Base-by-base conservation (phyloP, 2,888 invertebrate genomes). In the Rhamnusium bicolor region DNA sequence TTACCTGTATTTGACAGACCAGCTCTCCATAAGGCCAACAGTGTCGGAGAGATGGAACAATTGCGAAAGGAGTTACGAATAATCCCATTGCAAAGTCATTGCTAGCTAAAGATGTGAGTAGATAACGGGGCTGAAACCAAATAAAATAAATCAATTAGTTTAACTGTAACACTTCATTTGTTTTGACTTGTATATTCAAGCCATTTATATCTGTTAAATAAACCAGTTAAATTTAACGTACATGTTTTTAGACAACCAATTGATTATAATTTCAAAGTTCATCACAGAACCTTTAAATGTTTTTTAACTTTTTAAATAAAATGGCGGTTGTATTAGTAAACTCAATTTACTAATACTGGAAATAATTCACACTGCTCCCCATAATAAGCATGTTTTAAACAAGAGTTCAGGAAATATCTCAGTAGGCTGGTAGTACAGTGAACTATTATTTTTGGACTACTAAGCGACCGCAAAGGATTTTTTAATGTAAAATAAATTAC, bases 11-110 rank as follows among this genome's bases (percentile, higher is more conserved):
- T 89, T 96, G 96, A 88, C 96, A 96, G 87, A 95, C 93, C 84
- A 95, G 93, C 89, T 96, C 95, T 69, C 96, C 95, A 89, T 95
- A 96, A 40, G 96, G 96, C 96, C 96, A 96, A 87, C 96, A 96
- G 87, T 94, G 94, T 85, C 95, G 93, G 78, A 96, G 90, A 47
- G 96, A 94, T 21, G 96, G 95, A 81, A 96, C 90, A 76, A 96
- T 91, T 72, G 95, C 95, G 84, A 96, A 95, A 24, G 96, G 96
- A 65, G 95, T 95, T 84, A 96, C 95, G 84, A 96, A 90, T 81
- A 96, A 91, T 56, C 96, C 96, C 86, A 95, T 95, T 83, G 96
- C 95, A 78, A 96, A 91, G 88, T 96, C 96, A 90, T 96, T 96
- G 83, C 95, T 91, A 32, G 96, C 96, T 86, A 96, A 89, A 72